A percentile compares a stretch with the other conserved stretches of the same genome.
These are phyloP conservation scores for Cinclus cinclus DNA, from an alignment of 2,113 vertebrate species.

Conservation along the genomic window DNA sequence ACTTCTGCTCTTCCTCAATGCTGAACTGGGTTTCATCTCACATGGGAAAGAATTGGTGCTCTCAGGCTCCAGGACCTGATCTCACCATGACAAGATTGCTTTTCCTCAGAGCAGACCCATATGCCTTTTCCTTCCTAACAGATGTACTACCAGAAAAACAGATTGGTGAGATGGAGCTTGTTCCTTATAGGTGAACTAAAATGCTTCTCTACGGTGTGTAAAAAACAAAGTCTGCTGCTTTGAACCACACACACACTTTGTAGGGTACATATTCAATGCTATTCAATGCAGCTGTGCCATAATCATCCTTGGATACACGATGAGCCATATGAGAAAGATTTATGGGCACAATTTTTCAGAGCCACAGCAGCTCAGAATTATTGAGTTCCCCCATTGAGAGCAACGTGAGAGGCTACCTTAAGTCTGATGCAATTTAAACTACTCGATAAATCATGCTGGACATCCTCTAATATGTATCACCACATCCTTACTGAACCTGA, in stretches of 20 bases:
- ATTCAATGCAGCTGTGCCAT: background rate
- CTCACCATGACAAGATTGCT: background rate
- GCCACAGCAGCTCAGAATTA: background rate
- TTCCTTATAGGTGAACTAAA: constrained; percentile 9
- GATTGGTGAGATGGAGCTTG: background rate
- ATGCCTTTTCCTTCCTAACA: constrained; percentile 5
- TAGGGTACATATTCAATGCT: background rate
- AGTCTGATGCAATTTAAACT: constrained; percentile 50
- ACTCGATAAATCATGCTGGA: constrained; percentile 44
- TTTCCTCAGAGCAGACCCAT: background rate
- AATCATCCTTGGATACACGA: background rate
- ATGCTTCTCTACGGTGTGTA: accelerated
- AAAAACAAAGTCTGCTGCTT: background rate
- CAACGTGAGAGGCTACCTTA: constrained; percentile 17
- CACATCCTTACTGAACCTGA: background rate
- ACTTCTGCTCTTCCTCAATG: background rate
- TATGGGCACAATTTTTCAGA: constrained; percentile 24
- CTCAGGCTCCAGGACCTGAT: background rate
- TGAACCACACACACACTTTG: background rate
- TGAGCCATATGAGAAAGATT: background rate
- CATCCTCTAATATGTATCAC: background rate
- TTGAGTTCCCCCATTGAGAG: background rate
- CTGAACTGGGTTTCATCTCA: background rate
- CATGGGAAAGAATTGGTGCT: background rate
- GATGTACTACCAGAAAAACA: background rate